Evolutionary conservation across 1,140 invertebrate species (phyloP).

Genomic region (Nasonia longicornis): DNA sequence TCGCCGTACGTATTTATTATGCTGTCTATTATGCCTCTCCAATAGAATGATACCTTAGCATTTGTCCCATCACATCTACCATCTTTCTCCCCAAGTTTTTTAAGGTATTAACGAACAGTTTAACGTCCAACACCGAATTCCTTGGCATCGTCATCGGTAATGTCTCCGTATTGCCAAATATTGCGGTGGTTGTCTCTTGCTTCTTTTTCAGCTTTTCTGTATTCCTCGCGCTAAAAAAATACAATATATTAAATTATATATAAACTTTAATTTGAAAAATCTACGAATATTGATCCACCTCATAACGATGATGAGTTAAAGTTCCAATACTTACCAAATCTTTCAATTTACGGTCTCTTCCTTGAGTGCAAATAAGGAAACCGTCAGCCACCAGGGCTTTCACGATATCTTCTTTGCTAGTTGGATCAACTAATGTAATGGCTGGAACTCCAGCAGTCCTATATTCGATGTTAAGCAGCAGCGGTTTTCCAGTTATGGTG

Average conservation of each 20-base stretch:
- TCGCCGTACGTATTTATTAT: slow-evolving; percentile 53
- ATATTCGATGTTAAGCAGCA: slow-evolving; percentile 82
- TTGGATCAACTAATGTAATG: slow-evolving; percentile 79
- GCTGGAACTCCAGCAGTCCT: slow-evolving; percentile 75
- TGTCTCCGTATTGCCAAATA: slow-evolving; percentile 97
- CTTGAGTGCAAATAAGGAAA: slow-evolving; percentile 82
- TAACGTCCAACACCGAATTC: slow-evolving; percentile 78
- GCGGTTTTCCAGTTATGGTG: slow-evolving; percentile 73
- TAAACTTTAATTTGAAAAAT: slow-evolving; percentile 2
- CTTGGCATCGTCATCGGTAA: slow-evolving; percentile 94
- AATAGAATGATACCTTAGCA: slow-evolving; percentile 45
- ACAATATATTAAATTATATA: slow-evolving; percentile 23
- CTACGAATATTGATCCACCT: background rate
- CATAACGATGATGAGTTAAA: background rate
- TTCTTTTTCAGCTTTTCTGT: slow-evolving; percentile 84
- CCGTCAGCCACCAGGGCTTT: slow-evolving; percentile 90
- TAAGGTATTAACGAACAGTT: slow-evolving; percentile 47
- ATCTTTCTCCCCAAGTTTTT: slow-evolving; percentile 41
- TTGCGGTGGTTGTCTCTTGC: slow-evolving; percentile 87
- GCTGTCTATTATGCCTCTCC: slow-evolving; percentile 51
- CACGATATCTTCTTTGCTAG: slow-evolving; percentile 84
- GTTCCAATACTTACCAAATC: slow-evolving; percentile 74
- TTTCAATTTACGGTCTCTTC: slow-evolving; percentile 84
- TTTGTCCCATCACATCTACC: slow-evolving; percentile 42
- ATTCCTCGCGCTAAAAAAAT: slow-evolving; percentile 78